Base-by-base conservation (phyloP, 2,888 invertebrate genomes). In the Erebia ligea region DNA sequence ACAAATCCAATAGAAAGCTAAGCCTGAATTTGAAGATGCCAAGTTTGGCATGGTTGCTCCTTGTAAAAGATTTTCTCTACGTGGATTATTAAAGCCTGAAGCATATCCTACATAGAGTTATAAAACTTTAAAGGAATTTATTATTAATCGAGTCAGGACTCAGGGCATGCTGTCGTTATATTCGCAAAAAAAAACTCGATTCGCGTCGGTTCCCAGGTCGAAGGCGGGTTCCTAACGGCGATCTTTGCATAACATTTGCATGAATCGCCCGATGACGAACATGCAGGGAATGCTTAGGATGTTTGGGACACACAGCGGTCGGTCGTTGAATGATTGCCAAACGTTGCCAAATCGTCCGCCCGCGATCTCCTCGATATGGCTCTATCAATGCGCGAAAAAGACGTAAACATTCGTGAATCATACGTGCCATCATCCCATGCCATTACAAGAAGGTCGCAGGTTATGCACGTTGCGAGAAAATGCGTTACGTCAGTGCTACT, bases 361-460 rank as follows among this genome's bases (percentile, higher is more conserved):
- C 79, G 81, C 82, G 78, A 76, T 73, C 72, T 76, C 67, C 73
- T 80, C 66, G 77, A 79, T 78, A 81, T 75, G 80, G 80, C 79
- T 74, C 84, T 83, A 87, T 86, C 84, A 82, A 81, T 78, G 77
- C 79, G 79, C 81, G 81, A 67, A 69, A 57, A 64, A 63, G 10
- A 63, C 67, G 45, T 62, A 66, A 85, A 84, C 80, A 84, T 79
- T 82, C 80, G 81, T 90, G 90, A 90, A 79, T 90, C 90, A 91
- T 80, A 34, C 5, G 34, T 6, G 80, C 57, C n/a, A n/a, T n/a
- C n/a, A 69, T 71, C 75, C 78, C 79, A 78, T 75, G 81, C 87
- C 87, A 86, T 88, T 86, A 82, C 84, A 80, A 82, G 86, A 90
- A 91, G 88, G 90, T 86, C 88, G 82, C 83, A 80, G 82, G 83